Conservation (phyloP, 2,113 vertebrate species). For the Anas platyrhynchos region DNA sequence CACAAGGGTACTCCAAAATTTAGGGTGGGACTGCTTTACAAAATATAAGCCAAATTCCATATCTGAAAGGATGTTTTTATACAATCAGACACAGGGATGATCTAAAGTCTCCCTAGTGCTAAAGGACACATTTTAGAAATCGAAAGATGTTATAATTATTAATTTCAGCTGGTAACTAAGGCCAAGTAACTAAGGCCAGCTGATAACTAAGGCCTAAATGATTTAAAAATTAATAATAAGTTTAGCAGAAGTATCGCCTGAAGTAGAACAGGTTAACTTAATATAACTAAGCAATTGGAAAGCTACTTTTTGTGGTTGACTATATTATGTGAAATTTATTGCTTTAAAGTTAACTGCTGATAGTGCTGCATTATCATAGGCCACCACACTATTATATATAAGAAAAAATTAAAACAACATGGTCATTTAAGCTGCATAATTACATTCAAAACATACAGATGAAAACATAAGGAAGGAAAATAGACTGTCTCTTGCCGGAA, state of each 20-base stretch:
- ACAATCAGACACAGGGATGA: background rate
- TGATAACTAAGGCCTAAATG: background rate
- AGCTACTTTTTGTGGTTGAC: background rate
- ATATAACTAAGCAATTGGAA: background rate
- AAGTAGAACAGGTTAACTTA: background rate
- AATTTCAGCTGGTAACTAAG: background rate
- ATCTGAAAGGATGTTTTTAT: background rate
- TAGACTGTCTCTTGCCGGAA: background rate
- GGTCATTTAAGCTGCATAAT: background rate
- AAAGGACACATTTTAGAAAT: background rate
- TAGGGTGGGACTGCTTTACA: background rate
- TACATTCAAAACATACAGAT: background rate
- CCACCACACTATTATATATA: background rate
- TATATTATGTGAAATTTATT: background rate
- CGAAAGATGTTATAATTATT: background rate
- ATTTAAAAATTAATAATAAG: background rate
- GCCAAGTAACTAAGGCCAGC: background rate
- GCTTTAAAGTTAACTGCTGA: slow-evolving; percentile 18
- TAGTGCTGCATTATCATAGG: background rate
- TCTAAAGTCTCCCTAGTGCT: background rate
- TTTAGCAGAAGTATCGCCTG: background rate
- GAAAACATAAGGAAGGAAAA: background rate
- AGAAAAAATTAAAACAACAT: background rate
- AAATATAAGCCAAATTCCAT: background rate
- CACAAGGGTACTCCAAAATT: background rate